These are phyloP conservation scores for Rotaria sp. DNA, from an alignment of 2,888 invertebrate genomes.

Conservation along the genomic window DNA sequence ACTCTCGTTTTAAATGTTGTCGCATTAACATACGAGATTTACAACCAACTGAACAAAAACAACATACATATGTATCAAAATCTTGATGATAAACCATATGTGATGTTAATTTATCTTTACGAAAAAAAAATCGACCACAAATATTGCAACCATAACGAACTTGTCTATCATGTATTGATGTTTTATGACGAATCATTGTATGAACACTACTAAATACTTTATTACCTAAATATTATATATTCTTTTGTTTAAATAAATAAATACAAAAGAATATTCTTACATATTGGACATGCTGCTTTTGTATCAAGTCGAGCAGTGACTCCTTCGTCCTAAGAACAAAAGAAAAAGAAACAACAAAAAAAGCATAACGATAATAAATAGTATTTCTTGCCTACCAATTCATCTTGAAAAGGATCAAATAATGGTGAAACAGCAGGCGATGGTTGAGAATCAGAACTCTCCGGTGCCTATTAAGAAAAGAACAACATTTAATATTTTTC, in stretches of 20 bases:
- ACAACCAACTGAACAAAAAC: slow-evolving; percentile 22
- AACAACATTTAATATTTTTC: too few relatives aligned
- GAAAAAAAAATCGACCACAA: slow-evolving; percentile 22
- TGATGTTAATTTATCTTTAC: slow-evolving; percentile 28
- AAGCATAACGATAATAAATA: neutral
- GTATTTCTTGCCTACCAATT: neutral
- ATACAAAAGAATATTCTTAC: neutral
- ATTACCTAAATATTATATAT: neutral
- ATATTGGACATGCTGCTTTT: slow-evolving; percentile 15
- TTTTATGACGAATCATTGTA: slow-evolving; percentile 25
- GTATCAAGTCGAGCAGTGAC: neutral
- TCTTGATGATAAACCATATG: slow-evolving; percentile 29
- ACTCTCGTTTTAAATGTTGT: slow-evolving; percentile 29
- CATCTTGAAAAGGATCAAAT: neutral
- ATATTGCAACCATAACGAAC: slow-evolving; percentile 19
- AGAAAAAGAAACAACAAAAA: neutral
- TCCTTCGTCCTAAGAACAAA: neutral
- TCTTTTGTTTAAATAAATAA: too few relatives aligned
- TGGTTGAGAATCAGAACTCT: neutral
- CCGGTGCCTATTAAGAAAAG: neutral
- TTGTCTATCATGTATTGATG: slow-evolving; percentile 19
- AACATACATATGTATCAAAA: slow-evolving; percentile 24
- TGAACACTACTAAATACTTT: slow-evolving; percentile 27
- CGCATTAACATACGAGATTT: slow-evolving; percentile 26
- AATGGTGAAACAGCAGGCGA: neutral